Conservation (phyloP, 1,140 invertebrate genomes). For the Microplitis demolitor region DNA sequence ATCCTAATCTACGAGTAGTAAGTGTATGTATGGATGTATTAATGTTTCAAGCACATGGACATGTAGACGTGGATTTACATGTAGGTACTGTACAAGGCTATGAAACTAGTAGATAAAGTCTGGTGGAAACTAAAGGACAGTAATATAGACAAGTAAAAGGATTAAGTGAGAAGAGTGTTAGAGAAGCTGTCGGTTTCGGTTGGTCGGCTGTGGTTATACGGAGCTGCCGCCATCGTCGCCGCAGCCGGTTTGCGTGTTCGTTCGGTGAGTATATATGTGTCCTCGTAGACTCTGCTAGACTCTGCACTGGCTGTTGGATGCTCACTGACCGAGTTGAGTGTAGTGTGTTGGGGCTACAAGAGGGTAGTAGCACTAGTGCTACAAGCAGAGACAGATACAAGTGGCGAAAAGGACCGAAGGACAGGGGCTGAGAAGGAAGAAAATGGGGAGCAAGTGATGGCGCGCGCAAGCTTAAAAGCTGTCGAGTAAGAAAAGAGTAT, state of each 20-base stretch:
- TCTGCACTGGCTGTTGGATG: slow-evolving; percentile 37
- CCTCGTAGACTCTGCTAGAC: slow-evolving; percentile 26
- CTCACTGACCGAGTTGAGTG: slow-evolving; percentile 42
- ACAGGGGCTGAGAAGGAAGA: slow-evolving; percentile 16
- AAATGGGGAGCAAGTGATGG: background rate
- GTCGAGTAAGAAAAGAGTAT: background rate
- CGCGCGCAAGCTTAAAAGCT: background rate
- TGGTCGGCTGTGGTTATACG: slow-evolving; percentile 57
- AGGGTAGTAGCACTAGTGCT: background rate
- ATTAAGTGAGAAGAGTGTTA: slow-evolving; percentile 50
- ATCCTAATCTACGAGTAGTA: no score
- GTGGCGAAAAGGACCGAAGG: slow-evolving; percentile 31
- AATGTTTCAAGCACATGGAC: no score
- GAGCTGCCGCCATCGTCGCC: slow-evolving; percentile 45
- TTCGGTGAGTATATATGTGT: slow-evolving; percentile 52
- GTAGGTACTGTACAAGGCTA: no score
- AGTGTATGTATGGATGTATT: no score
- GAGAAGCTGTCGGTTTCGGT: slow-evolving; percentile 60
- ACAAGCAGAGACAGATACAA: background rate
- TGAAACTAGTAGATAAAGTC: no score
- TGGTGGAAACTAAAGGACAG: no score
- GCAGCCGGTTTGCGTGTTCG: slow-evolving; percentile 58
- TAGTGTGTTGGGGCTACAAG: no score
- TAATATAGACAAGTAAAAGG: background rate
- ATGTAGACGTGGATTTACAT: no score